Conservation (phyloP, 2,797 vertebrate species). For the Champsocephalus gunnari region DNA sequence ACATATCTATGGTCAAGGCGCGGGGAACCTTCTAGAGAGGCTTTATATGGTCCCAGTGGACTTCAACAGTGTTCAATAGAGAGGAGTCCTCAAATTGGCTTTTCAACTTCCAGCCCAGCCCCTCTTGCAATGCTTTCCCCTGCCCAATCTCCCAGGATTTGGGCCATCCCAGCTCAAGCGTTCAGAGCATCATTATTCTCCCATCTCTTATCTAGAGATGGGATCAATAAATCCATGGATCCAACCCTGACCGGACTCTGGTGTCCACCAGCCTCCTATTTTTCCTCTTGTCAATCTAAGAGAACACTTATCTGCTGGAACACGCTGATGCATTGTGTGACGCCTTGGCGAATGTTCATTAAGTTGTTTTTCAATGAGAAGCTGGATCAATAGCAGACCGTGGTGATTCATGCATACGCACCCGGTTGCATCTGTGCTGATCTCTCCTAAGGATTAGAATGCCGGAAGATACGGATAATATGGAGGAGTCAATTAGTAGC, state of each 20-base stretch:
- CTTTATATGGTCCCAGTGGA: slow-evolving; percentile 7
- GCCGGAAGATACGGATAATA: slow-evolving; percentile 58
- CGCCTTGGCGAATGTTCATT: slow-evolving; percentile 82
- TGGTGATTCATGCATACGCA: slow-evolving; percentile 68
- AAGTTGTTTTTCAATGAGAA: slow-evolving; percentile 84
- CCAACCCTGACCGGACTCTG: slow-evolving; percentile 67
- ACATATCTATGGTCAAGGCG: slow-evolving; percentile 25
- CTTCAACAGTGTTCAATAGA: slow-evolving; percentile 60
- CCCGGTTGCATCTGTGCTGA: slow-evolving; percentile 50
- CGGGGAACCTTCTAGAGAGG: slow-evolving; percentile 23
- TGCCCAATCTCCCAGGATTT: slow-evolving; percentile 41
- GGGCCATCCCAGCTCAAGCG: slow-evolving; percentile 54
- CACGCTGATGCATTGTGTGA: slow-evolving; percentile 79
- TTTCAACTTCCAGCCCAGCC: slow-evolving; percentile 49
- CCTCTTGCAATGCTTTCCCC: slow-evolving; percentile 24
- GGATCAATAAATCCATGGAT: slow-evolving; percentile 85
- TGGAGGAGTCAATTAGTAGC: slow-evolving; percentile 66
- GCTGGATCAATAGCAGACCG: slow-evolving; percentile 73
- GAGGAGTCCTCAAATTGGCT: slow-evolving; percentile 63
- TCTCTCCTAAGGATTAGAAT: slow-evolving; percentile 58
- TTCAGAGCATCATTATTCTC: slow-evolving; percentile 80
- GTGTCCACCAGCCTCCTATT: slow-evolving; percentile 71
- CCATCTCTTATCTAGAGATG: slow-evolving; percentile 76
- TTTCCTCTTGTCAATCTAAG: slow-evolving; percentile 74
- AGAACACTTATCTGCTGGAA: slow-evolving; percentile 81